These are phyloP conservation scores for Forficula auricularia DNA, from an alignment of 1,140 invertebrate genomes.

Conservation along the genomic window DNA sequence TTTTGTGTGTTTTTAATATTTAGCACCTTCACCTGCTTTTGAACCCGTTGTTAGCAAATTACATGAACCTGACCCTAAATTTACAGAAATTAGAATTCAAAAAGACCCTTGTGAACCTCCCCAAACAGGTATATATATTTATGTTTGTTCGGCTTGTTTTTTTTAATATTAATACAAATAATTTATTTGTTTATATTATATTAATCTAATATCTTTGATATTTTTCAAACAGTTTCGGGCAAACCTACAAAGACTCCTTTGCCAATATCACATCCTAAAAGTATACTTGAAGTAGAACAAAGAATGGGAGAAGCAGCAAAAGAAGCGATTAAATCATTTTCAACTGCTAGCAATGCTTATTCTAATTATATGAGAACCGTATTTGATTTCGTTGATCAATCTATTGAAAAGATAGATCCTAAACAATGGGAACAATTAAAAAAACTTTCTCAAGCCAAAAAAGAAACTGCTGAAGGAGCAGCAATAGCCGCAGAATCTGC, in stretches of 20 bases:
- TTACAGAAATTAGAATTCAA: slow-evolving; percentile 23
- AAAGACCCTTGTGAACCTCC: slow-evolving; percentile 21
- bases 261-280: slow-evolving; percentile 17
- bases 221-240: slow-evolving; percentile 12
- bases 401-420: slow-evolving; percentile 12
- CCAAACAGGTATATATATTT: slow-evolving; percentile 23
- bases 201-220: background rate
- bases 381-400: slow-evolving; percentile 9
- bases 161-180: background rate
- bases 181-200: too few species aligned
- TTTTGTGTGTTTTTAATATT: slow-evolving; percentile 7
- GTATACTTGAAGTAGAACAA: slow-evolving; percentile 34
- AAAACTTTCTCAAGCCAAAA: slow-evolving; percentile 33
- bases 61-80: slow-evolving; percentile 17
- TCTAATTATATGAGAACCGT: background rate
- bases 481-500: slow-evolving; percentile 28
- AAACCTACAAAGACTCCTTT: slow-evolving; percentile 7
- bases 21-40: slow-evolving; percentile 27
- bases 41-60: slow-evolving; percentile 20
- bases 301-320: slow-evolving; percentile 31
- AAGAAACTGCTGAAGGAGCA: slow-evolving; percentile 29
- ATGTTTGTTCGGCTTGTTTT: slow-evolving; percentile 8
- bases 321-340: slow-evolving; percentile 21
- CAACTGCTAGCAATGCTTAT: background rate
- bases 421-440: slow-evolving; percentile 27